These are phyloP conservation scores for Synergus japonicus DNA, from an alignment of 2,888 invertebrate genomes.

Conservation along the genomic window DNA sequence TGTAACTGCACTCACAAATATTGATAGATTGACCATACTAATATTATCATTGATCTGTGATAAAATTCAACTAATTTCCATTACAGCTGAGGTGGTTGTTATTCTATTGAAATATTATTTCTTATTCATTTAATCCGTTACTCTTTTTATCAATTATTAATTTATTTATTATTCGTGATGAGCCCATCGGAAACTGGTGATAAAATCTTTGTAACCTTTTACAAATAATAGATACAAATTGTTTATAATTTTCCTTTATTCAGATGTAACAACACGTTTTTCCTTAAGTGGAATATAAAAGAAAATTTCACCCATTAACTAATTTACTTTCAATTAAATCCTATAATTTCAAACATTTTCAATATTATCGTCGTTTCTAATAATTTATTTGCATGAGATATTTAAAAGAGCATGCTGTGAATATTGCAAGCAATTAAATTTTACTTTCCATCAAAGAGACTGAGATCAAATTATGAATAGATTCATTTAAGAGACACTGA, in stretches of 20 bases:
- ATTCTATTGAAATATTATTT: too few relatives aligned
- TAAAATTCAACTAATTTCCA: too few relatives aligned
- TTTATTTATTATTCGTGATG: too few relatives aligned
- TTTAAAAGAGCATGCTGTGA: background rate
- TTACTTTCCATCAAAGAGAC: background rate
- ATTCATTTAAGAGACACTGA: background rate
- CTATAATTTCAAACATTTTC: background rate
- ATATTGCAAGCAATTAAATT: slow-evolving; percentile 3
- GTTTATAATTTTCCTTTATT: background rate
- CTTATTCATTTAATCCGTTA: too few relatives aligned
- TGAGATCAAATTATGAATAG: background rate
- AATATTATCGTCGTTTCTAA: background rate
- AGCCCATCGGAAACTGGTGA: too few relatives aligned
- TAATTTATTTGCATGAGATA: background rate
- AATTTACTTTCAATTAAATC: background rate
- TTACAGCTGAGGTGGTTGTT: too few relatives aligned
- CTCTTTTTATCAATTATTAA: too few relatives aligned
- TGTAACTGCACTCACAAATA: too few relatives aligned
- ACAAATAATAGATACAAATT: too few relatives aligned
- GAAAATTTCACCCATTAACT: background rate
- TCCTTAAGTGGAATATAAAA: background rate
- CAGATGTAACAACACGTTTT: background rate
- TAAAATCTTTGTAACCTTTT: too few relatives aligned
- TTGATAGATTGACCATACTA: too few relatives aligned
- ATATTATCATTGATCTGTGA: too few relatives aligned